Evolutionary conservation across 2,797 vertebrate genomes (phyloP).

Genomic region (Leontocebus nigricollis): DNA sequence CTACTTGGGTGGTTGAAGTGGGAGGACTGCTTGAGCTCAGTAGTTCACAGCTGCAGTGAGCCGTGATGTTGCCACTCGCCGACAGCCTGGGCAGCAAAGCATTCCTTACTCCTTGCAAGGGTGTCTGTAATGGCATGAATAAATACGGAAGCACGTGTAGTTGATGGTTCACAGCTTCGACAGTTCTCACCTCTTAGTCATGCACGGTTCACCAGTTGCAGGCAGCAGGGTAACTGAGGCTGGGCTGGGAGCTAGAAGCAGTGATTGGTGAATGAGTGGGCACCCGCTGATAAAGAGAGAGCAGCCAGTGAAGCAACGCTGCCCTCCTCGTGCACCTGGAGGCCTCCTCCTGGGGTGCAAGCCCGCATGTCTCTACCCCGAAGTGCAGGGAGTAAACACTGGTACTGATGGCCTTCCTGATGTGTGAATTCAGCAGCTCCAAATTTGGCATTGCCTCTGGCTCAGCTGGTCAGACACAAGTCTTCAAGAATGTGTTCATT

Average conservation of each 20-base stretch:
- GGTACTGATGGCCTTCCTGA: too few relatives aligned
- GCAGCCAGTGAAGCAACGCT: accelerated
- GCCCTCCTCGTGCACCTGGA: background rate
- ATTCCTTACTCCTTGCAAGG: background rate
- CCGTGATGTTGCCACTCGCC: too few relatives aligned
- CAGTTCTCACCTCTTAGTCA: background rate
- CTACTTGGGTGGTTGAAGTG: too few relatives aligned
- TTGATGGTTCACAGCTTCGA: background rate
- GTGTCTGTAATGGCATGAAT: background rate
- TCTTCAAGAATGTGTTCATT: background rate
- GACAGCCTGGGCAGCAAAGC: too few relatives aligned
- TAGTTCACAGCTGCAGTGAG: too few relatives aligned
- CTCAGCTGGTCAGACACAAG: background rate
- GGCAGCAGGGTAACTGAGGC: background rate
- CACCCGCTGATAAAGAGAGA: background rate
- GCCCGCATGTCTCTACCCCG: accelerated
- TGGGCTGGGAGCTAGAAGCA: background rate
- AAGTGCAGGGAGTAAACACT: accelerated
- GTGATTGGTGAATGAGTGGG: background rate
- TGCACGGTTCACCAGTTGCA: background rate
- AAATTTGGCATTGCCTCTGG: background rate
- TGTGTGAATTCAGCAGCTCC: background rate
- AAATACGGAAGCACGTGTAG: accelerated
- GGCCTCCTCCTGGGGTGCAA: accelerated
- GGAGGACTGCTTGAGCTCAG: too few relatives aligned